Percentiles rank a stretch among this genome's conserved stretches.
phyloP scores from a whole-genome alignment of 2,888 invertebrate species.

The Eupithecia tripunctaria region DNA sequence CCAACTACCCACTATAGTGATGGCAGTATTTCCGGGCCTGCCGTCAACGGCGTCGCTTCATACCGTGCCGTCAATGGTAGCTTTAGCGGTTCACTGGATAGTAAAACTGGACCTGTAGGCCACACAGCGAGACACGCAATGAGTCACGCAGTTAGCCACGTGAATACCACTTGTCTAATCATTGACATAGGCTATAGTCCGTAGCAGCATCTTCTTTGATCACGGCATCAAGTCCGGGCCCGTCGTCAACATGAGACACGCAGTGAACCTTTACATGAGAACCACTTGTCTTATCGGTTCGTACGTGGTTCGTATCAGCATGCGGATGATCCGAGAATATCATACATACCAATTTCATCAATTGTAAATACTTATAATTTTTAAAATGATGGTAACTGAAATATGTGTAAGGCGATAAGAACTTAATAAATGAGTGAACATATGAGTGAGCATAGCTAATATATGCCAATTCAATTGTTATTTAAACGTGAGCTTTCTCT shows the following conservation, averaged over 20 bases:
- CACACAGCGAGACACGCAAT: constrained; percentile 31
- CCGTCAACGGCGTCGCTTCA: constrained; percentile 56
- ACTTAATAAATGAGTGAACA: too few species aligned
- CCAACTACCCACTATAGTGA: not conserved
- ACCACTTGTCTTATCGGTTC: not conserved
- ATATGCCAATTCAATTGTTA: too few species aligned
- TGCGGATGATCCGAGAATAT: not conserved
- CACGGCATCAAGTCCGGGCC: constrained; percentile 18
- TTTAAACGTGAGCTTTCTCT: too few species aligned
- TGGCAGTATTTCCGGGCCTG: constrained; percentile 23
- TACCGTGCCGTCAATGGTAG: constrained; percentile 44
- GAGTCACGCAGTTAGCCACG: not conserved
- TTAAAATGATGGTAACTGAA: too few species aligned
- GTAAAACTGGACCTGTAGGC: constrained; percentile 64
- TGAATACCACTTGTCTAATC: not conserved
- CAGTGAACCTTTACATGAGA: not conserved
- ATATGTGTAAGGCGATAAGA: too few species aligned
- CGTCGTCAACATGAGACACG: constrained; percentile 48
- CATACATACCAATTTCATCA: too few species aligned
- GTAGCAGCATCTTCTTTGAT: not conserved
- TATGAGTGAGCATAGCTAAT: too few species aligned
- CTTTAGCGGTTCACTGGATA: constrained; percentile 33
- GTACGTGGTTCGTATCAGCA: not conserved
- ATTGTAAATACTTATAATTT: not conserved
- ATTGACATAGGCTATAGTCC: not conserved